Evolutionary conservation across 2,113 vertebrate species (phyloP).

Genomic region (Myotis lucifugus): DNA sequence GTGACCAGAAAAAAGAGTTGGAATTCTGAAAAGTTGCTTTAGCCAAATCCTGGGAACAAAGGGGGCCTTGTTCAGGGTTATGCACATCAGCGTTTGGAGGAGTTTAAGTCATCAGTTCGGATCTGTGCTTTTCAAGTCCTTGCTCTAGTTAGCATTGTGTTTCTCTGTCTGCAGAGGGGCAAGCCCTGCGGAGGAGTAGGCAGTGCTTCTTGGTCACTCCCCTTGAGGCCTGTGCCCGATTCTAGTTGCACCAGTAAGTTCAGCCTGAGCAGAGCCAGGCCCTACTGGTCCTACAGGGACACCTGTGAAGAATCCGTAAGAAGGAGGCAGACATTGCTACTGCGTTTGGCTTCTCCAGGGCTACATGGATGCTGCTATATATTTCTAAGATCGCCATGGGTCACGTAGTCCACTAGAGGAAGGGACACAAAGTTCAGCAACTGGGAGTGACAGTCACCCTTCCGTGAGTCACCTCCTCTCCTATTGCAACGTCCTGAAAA

Average conservation of each 20-base stretch:
- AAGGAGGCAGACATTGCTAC: background rate
- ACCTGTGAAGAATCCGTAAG: background rate
- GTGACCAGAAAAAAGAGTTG: slow-evolving; percentile 46
- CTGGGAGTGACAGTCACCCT: background rate
- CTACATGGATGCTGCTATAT: background rate
- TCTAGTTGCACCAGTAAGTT: background rate
- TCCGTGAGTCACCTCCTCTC: background rate
- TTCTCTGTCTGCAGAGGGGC: background rate
- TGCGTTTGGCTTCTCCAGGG: background rate
- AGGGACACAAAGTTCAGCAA: background rate
- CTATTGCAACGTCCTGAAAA: background rate
- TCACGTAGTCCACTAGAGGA: background rate
- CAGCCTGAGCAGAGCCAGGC: background rate
- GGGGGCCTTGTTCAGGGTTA: slow-evolving; percentile 61
- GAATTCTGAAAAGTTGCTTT: slow-evolving; percentile 62
- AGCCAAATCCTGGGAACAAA: slow-evolving; percentile 67
- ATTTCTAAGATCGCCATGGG: background rate
- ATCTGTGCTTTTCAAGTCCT: slow-evolving; percentile 65
- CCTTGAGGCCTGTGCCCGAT: background rate
- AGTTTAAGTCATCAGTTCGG: slow-evolving; percentile 52
- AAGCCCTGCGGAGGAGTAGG: accelerated
- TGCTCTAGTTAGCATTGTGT: slow-evolving; percentile 17
- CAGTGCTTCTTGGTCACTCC: background rate
- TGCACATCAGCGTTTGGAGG: slow-evolving; percentile 61
- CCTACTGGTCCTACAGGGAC: background rate